A percentile compares a stretch with the other conserved stretches of the same genome.
phyloP scores from a whole-genome alignment of 2,888 invertebrate genomes.

The Campoplex capitator region DNA sequence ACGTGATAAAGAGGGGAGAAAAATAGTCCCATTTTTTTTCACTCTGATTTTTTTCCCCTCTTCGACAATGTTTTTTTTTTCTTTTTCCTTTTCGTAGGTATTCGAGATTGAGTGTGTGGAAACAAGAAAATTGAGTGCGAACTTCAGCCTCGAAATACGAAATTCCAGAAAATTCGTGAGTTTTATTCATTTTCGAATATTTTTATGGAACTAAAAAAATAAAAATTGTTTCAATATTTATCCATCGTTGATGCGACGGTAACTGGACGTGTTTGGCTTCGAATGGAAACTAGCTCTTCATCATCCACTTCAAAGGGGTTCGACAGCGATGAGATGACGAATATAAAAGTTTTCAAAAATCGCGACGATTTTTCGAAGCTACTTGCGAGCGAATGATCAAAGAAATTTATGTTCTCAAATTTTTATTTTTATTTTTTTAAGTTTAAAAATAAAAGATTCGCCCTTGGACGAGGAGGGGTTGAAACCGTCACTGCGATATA shows the following conservation, averaged over 20 bases:
- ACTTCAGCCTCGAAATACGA: no score
- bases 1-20: slow-evolving; percentile 2
- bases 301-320: neutral
- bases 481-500: neutral
- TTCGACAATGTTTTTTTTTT: neutral
- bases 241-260: neutral
- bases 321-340: neutral
- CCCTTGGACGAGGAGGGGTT: neutral
- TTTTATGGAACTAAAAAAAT: neutral
- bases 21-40: slow-evolving; percentile 32
- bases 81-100: neutral
- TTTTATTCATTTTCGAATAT: neutral
- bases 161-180: neutral
- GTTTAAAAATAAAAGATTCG: neutral
- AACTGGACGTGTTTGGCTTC: neutral
- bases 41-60: no score
- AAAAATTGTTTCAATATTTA: neutral
- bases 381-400: neutral
- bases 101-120: neutral
- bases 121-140: neutral
- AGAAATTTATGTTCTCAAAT: neutral
- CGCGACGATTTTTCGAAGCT: neutral
- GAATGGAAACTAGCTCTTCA: neutral
- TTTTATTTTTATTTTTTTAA: neutral
- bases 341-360: neutral